Conservation (phyloP, 2,888 invertebrate species). For the Dasypolia templi region DNA sequence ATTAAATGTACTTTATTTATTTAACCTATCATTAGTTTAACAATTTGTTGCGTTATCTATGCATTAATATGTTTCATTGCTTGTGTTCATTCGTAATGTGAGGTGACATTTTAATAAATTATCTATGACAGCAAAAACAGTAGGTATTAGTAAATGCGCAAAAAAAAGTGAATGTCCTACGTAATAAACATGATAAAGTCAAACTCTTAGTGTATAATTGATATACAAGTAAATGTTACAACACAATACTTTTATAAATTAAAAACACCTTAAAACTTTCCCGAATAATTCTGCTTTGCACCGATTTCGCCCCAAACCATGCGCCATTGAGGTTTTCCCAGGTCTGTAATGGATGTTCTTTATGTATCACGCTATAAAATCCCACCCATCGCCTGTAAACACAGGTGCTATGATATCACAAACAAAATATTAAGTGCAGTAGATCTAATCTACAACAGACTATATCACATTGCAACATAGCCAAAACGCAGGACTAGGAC, state of each 20-base stretch:
- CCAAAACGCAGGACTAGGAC: background rate
- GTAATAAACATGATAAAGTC: background rate
- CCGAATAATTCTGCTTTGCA: background rate
- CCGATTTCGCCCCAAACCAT: background rate
- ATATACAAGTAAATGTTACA: slow-evolving; percentile 3
- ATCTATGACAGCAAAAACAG: slow-evolving; percentile 9
- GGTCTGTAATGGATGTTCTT: background rate
- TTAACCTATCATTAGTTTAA: slow-evolving; percentile 14
- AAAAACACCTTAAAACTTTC: background rate
- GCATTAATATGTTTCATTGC: slow-evolving; percentile 27
- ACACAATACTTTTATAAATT: background rate
- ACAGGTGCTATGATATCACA: background rate
- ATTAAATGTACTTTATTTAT: background rate
- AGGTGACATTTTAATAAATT: slow-evolving; percentile 30
- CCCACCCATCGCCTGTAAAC: background rate
- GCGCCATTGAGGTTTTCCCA: background rate
- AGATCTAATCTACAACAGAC: background rate
- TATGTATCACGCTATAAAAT: background rate
- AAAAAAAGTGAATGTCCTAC: background rate
- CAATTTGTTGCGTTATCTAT: slow-evolving; percentile 26
- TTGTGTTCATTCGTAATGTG: slow-evolving; percentile 11
- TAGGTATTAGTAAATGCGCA: slow-evolving; percentile 24
- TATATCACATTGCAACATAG: background rate
- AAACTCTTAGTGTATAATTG: background rate
- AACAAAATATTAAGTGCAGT: background rate